phyloP scores from a whole-genome alignment of 2,888 invertebrate genomes.

The Silvanus unidentatus region DNA sequence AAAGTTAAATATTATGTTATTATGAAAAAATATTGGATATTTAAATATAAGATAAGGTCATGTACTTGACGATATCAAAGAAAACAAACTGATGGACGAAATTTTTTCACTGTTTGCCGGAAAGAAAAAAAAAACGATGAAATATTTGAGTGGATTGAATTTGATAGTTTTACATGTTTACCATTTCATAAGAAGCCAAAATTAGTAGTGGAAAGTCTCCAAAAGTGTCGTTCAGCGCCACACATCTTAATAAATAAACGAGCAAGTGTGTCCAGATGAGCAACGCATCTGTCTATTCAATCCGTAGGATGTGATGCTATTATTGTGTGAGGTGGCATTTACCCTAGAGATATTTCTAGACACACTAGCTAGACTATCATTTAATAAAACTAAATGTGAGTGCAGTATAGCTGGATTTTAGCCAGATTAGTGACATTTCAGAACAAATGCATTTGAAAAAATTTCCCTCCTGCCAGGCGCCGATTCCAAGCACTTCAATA shows the following conservation, averaged over 20 bases:
- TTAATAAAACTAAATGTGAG: constrained; percentile 27
- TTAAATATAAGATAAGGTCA: no score
- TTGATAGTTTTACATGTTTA: no score
- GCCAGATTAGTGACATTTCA: constrained; percentile 44
- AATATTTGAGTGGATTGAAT: no score
- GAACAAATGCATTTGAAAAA: constrained; percentile 28
- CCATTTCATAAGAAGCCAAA: constrained; percentile 4
- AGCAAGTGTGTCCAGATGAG: constrained; percentile 6
- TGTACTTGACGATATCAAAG: no score
- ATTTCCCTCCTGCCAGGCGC: constrained; percentile 28
- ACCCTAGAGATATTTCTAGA: constrained; percentile 46
- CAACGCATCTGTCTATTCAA: constrained; percentile 1
- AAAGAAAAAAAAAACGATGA: no score
- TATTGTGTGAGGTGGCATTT: constrained; percentile 44
- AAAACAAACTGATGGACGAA: no score
- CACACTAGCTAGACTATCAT: constrained; percentile 34
- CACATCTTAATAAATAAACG: constrained; percentile 2
- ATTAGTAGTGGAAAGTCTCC: constrained; percentile 10
- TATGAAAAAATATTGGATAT: no score
- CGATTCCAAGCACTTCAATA: constrained; percentile 4
- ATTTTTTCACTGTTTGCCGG: no score
- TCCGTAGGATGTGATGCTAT: constrained; percentile 18
- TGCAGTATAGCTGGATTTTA: constrained; percentile 39
- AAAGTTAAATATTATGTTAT: constrained; percentile 3
- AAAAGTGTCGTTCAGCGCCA: constrained; percentile 9